Percentiles rank a stretch among this genome's conserved stretches.
These are phyloP conservation scores for Lasioglossum pauxillum DNA, from an alignment of 2,888 invertebrate genomes.

Conservation along the genomic window DNA sequence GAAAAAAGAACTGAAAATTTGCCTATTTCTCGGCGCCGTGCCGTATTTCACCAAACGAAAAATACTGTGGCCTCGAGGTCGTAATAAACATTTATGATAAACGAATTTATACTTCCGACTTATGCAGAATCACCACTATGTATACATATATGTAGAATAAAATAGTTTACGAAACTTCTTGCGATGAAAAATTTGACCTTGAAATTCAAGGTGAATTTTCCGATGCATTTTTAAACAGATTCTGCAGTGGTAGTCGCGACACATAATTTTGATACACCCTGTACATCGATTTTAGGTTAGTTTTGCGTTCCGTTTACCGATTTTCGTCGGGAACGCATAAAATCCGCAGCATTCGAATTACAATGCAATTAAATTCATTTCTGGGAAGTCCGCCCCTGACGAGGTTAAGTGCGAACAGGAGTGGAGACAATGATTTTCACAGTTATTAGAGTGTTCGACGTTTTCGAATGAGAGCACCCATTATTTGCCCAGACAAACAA, in stretches of 20 bases:
- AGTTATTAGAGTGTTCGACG: not conserved
- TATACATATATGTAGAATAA: too few species aligned
- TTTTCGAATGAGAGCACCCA: not conserved
- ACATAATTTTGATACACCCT: not conserved
- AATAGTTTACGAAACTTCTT: too few species aligned
- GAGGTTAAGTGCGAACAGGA: not conserved
- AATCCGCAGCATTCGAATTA: not conserved
- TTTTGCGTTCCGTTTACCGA: not conserved
- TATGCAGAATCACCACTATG: too few species aligned
- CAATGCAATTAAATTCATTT: not conserved
- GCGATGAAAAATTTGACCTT: too few species aligned
- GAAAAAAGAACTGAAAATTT: conserved; percentile 26
- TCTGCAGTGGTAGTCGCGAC: not conserved
- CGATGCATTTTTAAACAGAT: too few species aligned
- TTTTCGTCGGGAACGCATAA: not conserved
- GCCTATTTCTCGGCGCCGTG: not conserved
- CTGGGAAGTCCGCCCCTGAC: not conserved
- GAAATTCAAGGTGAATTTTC: too few species aligned
- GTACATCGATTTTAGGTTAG: too few species aligned
- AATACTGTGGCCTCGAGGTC: not conserved
- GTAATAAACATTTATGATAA: too few species aligned
- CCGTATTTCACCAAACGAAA: not conserved
- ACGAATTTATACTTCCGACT: too few species aligned
- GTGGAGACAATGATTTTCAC: not conserved
- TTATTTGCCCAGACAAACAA: not conserved